Evolutionary conservation across 2,797 vertebrate species (phyloP), one percentile per base, ranked within the genome.

Genomic region (Phataginus tetradactyla): DNA sequence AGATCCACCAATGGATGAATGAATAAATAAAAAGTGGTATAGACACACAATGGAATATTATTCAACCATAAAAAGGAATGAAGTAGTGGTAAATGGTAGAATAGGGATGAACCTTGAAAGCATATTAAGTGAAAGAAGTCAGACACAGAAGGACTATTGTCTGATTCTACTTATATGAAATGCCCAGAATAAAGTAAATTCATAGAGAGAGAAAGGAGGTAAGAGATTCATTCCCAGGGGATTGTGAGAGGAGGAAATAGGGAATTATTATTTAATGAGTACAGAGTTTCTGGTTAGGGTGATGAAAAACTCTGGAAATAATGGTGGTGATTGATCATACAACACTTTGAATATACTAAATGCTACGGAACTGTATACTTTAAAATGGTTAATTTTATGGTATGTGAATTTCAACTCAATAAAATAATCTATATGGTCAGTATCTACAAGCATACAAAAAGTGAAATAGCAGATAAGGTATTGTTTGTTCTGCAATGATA

Each of bases 311-410:
- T 88, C 27, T 94, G 45, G 57, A 91, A 42, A 88, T 23, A 37
- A 15, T 45, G 34, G 32, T 75, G 29, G 12, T 72, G 51, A 45
- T 12, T 45, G 45, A 80, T 27, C 79, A 39, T 13, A 32, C 5
- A 90, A 90, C 23, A 72, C 32, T 57, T 25, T 89, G 42, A 69
- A 64, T 64, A 3, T 75, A 79, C 17, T 90, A 80, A 69, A 64
- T 79, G 27, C 32, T 77, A 86, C 4, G 49, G 34, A 89, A 89
- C 32, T 75, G 18, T 72, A 90, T 6, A 66, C 18, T 96, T 95
- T 89, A 75, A 89, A 95, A 89, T n/a, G 25, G 55, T 42, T 88
- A 71, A 61, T 90, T 95, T 94, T 93, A 92, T 75, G 42, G 21
- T 81, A 94, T 5, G 21, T 75, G 45, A 69, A 66, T 86, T 94